Evolutionary conservation across 2,888 invertebrate genomes (phyloP).

Genomic region (Baccha elongata): DNA sequence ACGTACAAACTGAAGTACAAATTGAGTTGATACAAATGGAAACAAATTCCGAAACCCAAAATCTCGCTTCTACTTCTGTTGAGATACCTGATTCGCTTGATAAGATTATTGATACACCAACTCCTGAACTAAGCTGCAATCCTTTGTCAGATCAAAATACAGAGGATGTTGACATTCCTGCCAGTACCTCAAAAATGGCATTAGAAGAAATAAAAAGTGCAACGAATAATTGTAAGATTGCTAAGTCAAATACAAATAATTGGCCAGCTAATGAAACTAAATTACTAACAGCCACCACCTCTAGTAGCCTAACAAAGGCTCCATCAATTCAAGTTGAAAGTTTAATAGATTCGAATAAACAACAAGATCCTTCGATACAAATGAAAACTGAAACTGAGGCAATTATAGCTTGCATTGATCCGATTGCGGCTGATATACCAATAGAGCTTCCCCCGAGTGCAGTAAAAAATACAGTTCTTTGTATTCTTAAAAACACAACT

Average conservation of each 20-base stretch:
- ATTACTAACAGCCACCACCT: constrained; percentile 28
- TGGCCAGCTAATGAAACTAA: constrained; percentile 46
- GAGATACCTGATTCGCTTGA: constrained; percentile 57
- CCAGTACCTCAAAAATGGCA: constrained; percentile 59
- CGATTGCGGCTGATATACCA: constrained; percentile 63
- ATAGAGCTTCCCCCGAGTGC: constrained; percentile 51
- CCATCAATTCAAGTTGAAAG: constrained; percentile 76
- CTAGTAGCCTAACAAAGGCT: constrained; percentile 69
- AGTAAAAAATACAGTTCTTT: constrained; percentile 20
- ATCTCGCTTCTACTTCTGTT: constrained; percentile 58
- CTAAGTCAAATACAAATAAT: constrained; percentile 55
- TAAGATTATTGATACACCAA: constrained; percentile 44
- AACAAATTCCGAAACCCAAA: constrained; percentile 49
- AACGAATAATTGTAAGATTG: constrained; percentile 66
- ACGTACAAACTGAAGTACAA: constrained; percentile 78
- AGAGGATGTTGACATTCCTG: constrained; percentile 37
- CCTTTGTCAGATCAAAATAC: constrained; percentile 7
- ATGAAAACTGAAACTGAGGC: constrained; percentile 20
- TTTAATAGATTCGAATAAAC: constrained; percentile 30
- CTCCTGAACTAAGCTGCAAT: constrained; percentile 31
- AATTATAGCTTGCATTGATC: constrained; percentile 49
- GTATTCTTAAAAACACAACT: constrained; percentile 21
- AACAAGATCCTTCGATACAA: constrained; percentile 17
- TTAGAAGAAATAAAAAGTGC: constrained; percentile 61
- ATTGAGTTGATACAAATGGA: constrained; percentile 78